Evolutionary conservation across 2,888 invertebrate species (phyloP).

Genomic region (Diaprepes abbreviatus): DNA sequence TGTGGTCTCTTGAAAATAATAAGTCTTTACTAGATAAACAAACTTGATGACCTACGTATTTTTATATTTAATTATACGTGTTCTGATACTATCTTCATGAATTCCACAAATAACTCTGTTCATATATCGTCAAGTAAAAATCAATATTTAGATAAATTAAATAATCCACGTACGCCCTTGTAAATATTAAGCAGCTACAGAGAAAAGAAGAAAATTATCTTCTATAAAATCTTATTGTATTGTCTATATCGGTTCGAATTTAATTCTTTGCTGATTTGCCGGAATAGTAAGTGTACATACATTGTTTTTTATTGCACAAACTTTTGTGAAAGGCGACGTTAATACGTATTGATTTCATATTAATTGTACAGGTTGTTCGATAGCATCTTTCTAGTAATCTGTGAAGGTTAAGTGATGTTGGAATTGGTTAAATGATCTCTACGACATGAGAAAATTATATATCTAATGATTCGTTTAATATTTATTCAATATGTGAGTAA

Average conservation of each 20-base stretch:
- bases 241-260: neutral
- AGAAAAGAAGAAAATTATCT: neutral
- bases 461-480: too few relatives aligned
- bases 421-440: constrained; percentile 23
- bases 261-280: neutral
- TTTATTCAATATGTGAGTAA: too few relatives aligned
- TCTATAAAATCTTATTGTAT: neutral
- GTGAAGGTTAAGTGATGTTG: constrained; percentile 28
- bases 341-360: constrained; percentile 36
- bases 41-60: too few relatives aligned
- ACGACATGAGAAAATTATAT: too few relatives aligned
- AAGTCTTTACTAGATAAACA: too few relatives aligned
- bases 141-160: too few relatives aligned
- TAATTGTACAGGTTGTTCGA: constrained; percentile 35
- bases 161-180: neutral
- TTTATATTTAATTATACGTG: too few relatives aligned
- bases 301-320: constrained; percentile 6
- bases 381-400: constrained; percentile 27
- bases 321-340: constrained; percentile 11
- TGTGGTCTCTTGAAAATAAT: too few relatives aligned
- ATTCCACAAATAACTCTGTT: too few relatives aligned
- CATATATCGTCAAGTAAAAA: too few relatives aligned
- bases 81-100: too few relatives aligned
- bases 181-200: neutral
- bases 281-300: neutral